Base-by-base conservation (phyloP, 1,140 invertebrate genomes). In the Panagrolaimus sp. region DNA sequence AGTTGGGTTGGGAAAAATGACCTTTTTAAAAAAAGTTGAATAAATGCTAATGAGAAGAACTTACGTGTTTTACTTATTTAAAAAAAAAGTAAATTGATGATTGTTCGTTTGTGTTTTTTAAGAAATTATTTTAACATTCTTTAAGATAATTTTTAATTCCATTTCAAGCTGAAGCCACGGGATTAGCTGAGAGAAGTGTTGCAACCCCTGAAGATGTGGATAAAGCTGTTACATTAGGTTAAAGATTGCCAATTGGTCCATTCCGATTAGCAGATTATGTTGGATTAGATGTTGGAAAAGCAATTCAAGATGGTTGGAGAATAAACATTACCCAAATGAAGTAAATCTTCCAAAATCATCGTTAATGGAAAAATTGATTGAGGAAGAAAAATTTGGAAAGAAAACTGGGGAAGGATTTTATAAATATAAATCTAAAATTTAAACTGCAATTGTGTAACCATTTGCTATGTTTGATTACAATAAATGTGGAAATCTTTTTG, bases 341-440 rank as follows among this genome's bases (percentile, higher is more conserved):
- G 86, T 88, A 0, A 82, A 91, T 1, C 93, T 92, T 84, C 85
- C 88, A 47, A 88, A 89, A 1, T 87, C 87, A 52, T 84, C 7
- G 32, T 4, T 38, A 4, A 70, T 92, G 10, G 86, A 90, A 71
- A 90, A 91, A 81, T 78, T 93, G 65, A 90, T 94, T 0, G 78
- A 85, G 15, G 89, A 93, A 81, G 90, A 90, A 46, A 93, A 93
- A 85, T 84, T 91, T 0, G 92, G 92, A 9, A 84, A 88, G 1
- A 94, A 94, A 84, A 84, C 88, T 55, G 91, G 91, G 2, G 89
- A 93, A 87, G 92, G 92, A 38, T 92, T 91, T 81, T 94, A 94
- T 82, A 89, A 89, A 74, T 91, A 93, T 47, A 69, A 52, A 15
- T n/a, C n/a, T n/a, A n/a, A 38, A 4, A 38, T 4, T 38, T 38